phyloP scores from a whole-genome alignment of 2,113 vertebrate genomes.

The Spermophilus dauricus region DNA sequence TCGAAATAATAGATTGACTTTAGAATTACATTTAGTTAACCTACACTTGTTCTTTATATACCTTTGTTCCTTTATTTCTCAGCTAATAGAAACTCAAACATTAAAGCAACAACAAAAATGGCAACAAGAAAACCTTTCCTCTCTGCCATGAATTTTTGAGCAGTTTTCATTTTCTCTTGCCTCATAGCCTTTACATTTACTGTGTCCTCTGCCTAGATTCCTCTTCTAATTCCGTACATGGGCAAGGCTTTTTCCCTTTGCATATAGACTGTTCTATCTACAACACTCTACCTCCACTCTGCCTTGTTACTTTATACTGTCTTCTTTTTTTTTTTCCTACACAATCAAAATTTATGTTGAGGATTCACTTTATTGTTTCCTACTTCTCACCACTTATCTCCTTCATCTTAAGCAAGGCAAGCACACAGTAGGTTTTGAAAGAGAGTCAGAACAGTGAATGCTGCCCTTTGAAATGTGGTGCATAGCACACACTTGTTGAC shows the following conservation, averaged over 20 bases:
- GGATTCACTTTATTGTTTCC: background rate
- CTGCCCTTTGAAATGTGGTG: background rate
- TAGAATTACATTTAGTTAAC: background rate
- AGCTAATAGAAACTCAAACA: background rate
- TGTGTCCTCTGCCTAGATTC: background rate
- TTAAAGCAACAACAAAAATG: background rate
- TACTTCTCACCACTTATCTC: background rate
- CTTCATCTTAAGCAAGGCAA: background rate
- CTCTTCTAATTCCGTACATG: background rate
- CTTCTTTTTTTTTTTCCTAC: background rate
- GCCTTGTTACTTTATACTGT: background rate
- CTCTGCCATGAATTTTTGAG: background rate
- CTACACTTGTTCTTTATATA: background rate
- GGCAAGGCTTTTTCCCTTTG: background rate
- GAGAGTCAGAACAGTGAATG: background rate
- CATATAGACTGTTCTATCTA: background rate
- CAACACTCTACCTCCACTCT: background rate
- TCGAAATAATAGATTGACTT: conserved; percentile 47
- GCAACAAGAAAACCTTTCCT: background rate
- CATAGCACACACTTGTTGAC: background rate
- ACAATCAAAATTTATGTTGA: background rate
- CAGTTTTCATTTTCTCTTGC: background rate
- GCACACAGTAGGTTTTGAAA: background rate
- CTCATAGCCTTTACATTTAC: background rate
- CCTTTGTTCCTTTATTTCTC: conserved; percentile 32